These are phyloP conservation scores for Variabilichromis moorii DNA, from an alignment of 2,113 vertebrate species.

Conservation along the genomic window DNA sequence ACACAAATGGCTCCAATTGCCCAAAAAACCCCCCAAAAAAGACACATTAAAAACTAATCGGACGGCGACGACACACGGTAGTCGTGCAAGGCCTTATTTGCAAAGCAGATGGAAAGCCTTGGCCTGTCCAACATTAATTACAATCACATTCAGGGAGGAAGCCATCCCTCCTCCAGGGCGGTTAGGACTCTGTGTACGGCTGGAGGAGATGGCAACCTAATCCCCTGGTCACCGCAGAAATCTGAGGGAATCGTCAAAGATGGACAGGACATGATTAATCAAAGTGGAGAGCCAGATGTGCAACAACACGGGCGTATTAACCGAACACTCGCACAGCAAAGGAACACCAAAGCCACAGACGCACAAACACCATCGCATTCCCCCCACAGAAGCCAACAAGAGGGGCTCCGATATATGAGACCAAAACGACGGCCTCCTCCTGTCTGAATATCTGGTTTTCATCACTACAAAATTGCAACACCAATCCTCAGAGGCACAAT, in stretches of 20 bases:
- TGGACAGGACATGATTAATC: conserved; percentile 63
- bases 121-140: conserved; percentile 69
- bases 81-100: conserved; percentile 58
- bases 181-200: conserved; percentile 61
- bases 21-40: fast-evolving
- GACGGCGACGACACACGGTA: conserved; percentile 62
- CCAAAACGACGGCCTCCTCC: conserved; percentile 3
- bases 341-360: conserved; percentile 46
- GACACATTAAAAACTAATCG: conserved; percentile 62
- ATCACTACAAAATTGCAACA: conserved; percentile 53
- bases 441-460: conserved; percentile 51
- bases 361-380: conserved; percentile 35
- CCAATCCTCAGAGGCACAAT: conserved; percentile 32
- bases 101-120: conserved; percentile 71
- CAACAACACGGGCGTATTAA: conserved; percentile 27
- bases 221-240: conserved; percentile 56
- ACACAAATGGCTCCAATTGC: conserved; percentile 9
- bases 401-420: conserved; percentile 25
- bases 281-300: conserved; percentile 64
- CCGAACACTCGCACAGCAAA: conserved; percentile 24
- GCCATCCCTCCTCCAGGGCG: conserved; percentile 55
- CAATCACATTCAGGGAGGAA: conserved; percentile 71
- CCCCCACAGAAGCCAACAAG: conserved; percentile 37
- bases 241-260: conserved; percentile 64
- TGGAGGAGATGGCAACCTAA: conserved; percentile 66